Base-by-base conservation (phyloP, 92 coral and sea anemone genomes). In the Chrysogorgia sp. region DNA sequence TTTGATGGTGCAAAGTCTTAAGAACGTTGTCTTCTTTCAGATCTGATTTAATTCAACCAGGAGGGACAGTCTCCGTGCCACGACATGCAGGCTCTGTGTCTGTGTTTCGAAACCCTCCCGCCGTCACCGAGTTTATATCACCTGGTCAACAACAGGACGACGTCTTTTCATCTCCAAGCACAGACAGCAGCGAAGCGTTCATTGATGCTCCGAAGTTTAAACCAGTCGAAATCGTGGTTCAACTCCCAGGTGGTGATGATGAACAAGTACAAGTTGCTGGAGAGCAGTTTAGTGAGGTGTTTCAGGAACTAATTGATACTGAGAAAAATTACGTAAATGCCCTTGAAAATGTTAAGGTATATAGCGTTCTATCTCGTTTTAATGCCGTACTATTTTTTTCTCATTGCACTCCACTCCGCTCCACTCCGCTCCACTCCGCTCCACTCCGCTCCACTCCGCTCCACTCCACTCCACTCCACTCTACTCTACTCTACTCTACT, bases 241-340 rank as follows among this genome's bases (percentile, higher is more conserved):
- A 85, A 7, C 80, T 87, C 10, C 96, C 97, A n/a, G 84, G 79
- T 71, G 67, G 85, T 40, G 92, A 85, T 34, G 85, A 78, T 1
- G 89, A 87, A 31, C 87, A 82, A 31, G 83, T 63, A 55, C 82
- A 85, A 58, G 33, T 81, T 10, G 92, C 90, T 48, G 64, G 76
- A 32, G 86, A 71, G 53, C 83, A 80, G 67, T 85, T 96, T 84
- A 82, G 90, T 37, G 92, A 86, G 40, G 80, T 96, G 61, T 67
- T 91, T 17, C 84, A 87, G 23, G 84, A 77, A 56, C 71, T 96
- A 55, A 84, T 96, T 64, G 91, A 83, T 2, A 89, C 91, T 41
- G 99, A 96, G 81, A 87, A 83, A 76, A 77, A 82, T 33, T 96
- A 96, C 77, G 89, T 89, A 61, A 89, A 82, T 26, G 94, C 90